Base-by-base conservation (phyloP, 2,113 vertebrate genomes). In the Pipra filicauda region DNA sequence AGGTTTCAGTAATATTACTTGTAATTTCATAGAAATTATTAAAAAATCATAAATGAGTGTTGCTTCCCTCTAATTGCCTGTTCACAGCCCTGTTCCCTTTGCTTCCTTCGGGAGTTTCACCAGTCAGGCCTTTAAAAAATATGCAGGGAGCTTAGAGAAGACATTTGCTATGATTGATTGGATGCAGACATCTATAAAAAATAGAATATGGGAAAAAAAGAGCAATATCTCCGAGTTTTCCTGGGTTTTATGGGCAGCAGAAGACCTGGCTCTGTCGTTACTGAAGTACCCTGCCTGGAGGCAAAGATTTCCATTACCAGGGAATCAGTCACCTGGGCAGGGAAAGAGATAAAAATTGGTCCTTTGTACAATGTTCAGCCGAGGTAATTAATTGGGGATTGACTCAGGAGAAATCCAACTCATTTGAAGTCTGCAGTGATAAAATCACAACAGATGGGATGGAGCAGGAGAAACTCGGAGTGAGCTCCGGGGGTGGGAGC, bases 371-470 rank as follows among this genome's bases (percentile, higher is more conserved):
- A 6, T 44, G 70, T 52, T 92, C 76, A 76, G 49, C 79, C 1
- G 18, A 76, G 70, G 66, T 67, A 92, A 96, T 95, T 95, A 94
- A 97, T 94, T 95, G 88, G n/a, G 67, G 73, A 94, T 94, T 70
- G 67, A 96, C 92, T 87, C 66, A 52, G 72, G 92, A 93, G 61
- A 55, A 70, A 87, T 89, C 59, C n/a, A 54, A 48, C 73, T 87
- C 79, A 30, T 77, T 79, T 90, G 46, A 48, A 70, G 85, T 76
- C 64, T 39, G 21, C 4, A 12, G 55, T 22, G 89, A 80, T 80
- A 73, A 82, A 89, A 76, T 11, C 49, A 14, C 46, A 6, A 61
- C 7, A 19, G 87, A 85, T 85, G 80, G 76, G 64, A 15, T 6
- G 65, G 76, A 64, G 77, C 13, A 41, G 41, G 70, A 91, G 76